phyloP scores from a whole-genome alignment of 2,888 invertebrate genomes.

The Tetropium fuscum region DNA sequence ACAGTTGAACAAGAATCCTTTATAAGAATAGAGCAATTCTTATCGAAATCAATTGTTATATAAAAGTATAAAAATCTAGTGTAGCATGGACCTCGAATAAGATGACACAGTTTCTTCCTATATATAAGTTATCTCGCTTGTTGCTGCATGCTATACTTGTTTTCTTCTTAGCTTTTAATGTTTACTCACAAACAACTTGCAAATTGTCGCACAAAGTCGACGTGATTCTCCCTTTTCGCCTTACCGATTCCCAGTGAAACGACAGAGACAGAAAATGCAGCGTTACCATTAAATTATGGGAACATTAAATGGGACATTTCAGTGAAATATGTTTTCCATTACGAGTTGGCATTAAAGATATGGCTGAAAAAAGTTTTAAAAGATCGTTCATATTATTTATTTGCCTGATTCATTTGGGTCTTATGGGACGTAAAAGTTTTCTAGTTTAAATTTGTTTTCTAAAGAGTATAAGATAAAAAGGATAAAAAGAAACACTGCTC shows the following conservation, averaged over 20 bases:
- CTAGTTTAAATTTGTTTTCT: constrained; percentile 55
- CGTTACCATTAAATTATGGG: constrained; percentile 49
- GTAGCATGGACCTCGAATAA: constrained; percentile 1
- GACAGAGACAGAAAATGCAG: constrained; percentile 37
- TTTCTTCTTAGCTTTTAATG: constrained; percentile 53
- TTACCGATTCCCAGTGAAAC: constrained; percentile 3
- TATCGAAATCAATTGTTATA: background rate
- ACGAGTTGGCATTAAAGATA: constrained; percentile 63
- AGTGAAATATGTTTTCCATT: constrained; percentile 65
- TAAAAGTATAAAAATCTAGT: constrained; percentile 4
- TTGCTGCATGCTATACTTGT: constrained; percentile 53
- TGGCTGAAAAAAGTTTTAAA: constrained; percentile 62
- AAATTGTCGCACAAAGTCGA: constrained; percentile 48
- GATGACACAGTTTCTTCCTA: constrained; percentile 25
- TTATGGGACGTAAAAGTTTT: constrained; percentile 56
- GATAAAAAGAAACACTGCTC: constrained; percentile 10
- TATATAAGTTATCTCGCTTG: constrained; percentile 48
- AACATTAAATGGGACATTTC: constrained; percentile 59
- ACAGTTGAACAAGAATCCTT: too few relatives aligned
- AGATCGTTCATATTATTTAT: constrained; percentile 63
- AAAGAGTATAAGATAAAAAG: constrained; percentile 1
- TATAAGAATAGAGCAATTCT: too few relatives aligned
- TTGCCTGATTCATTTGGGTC: constrained; percentile 60
- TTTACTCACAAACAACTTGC: constrained; percentile 47
- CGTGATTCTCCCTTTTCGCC: constrained; percentile 20